A percentile compares a stretch with the other conserved stretches of the same genome.
Evolutionary conservation across 1,140 invertebrate genomes (phyloP).

Genomic region (Eupristina koningsbergeri): DNA sequence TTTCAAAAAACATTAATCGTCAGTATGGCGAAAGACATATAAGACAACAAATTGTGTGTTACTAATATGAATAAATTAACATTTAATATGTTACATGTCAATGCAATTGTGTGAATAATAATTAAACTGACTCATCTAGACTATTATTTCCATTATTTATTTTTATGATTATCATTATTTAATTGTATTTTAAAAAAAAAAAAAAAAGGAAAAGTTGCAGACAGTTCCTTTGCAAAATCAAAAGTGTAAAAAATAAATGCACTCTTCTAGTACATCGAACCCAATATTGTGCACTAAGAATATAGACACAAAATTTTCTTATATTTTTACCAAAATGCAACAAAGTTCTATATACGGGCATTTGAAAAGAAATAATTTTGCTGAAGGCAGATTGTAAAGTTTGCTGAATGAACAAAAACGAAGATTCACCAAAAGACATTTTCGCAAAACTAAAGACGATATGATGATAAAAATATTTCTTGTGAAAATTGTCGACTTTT

Average conservation of each 20-base stretch:
- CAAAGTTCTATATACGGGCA: background rate
- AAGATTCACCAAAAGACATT: background rate
- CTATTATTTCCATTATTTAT: background rate
- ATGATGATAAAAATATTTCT: constrained; percentile 1
- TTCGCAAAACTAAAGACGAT: background rate
- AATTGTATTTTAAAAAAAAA: background rate
- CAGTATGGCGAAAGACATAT: background rate
- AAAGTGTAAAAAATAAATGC: too few relatives aligned
- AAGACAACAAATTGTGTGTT: background rate
- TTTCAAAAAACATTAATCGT: background rate
- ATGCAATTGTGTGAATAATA: background rate
- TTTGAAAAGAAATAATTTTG: background rate
- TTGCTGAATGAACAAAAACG: background rate
- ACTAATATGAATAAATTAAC: background rate
- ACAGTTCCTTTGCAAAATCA: background rate
- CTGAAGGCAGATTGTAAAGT: too few relatives aligned
- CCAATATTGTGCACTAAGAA: background rate
- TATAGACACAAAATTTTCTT: background rate
- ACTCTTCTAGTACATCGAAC: too few relatives aligned
- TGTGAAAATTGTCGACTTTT: constrained; percentile 1
- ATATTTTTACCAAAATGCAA: background rate
- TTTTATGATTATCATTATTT: background rate
- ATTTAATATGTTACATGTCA: background rate
- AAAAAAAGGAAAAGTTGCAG: background rate
- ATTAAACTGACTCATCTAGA: background rate